These are phyloP conservation scores for Drosophila borealis DNA, from an alignment of 2,888 invertebrate genomes.

Conservation along the genomic window DNA sequence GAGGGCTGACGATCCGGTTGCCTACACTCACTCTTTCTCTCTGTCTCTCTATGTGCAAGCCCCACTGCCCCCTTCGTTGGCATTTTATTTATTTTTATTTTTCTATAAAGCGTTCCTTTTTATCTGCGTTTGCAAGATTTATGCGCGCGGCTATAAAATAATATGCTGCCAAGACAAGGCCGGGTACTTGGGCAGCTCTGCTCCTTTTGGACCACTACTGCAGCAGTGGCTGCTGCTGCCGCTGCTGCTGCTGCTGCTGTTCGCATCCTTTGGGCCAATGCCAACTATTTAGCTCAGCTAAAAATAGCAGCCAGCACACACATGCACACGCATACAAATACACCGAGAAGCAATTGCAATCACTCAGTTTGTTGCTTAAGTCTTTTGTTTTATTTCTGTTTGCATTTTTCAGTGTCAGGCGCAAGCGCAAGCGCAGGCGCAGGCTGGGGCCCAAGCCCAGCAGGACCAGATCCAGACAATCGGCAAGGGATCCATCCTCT, in stretches of 20 bases:
- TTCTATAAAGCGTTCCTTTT: conserved; percentile 79
- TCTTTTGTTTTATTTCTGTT: conserved; percentile 81
- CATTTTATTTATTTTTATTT: conserved; percentile 77
- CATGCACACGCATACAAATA: conserved; percentile 23
- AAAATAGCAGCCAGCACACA: conserved; percentile 60
- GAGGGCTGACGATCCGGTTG: conserved; percentile 75
- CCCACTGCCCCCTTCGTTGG: conserved; percentile 21
- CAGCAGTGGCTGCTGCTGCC: conserved; percentile 19
- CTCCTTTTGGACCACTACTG: conserved; percentile 43
- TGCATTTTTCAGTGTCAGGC: conserved; percentile 78
- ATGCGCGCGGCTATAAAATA: conserved; percentile 79
- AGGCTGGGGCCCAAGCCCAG: conserved; percentile 13
- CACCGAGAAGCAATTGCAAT: conserved; percentile 75
- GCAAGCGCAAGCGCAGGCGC: conserved; percentile 28
- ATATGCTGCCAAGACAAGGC: conserved; percentile 78
- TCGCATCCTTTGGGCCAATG: conserved; percentile 76
- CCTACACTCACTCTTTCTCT: conserved; percentile 44
- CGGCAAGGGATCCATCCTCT: conserved; percentile 57
- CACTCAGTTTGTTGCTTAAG: conserved; percentile 80
- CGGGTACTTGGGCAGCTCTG: conserved; percentile 45
- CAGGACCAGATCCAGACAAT: conserved; percentile 46
- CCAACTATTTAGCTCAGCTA: conserved; percentile 75
- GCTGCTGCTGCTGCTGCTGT: conserved; percentile 28
- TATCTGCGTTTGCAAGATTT: conserved; percentile 81
- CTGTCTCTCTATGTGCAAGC: neutral